Conservation (phyloP, 2,113 vertebrate genomes). For the Channa maculata region DNA sequence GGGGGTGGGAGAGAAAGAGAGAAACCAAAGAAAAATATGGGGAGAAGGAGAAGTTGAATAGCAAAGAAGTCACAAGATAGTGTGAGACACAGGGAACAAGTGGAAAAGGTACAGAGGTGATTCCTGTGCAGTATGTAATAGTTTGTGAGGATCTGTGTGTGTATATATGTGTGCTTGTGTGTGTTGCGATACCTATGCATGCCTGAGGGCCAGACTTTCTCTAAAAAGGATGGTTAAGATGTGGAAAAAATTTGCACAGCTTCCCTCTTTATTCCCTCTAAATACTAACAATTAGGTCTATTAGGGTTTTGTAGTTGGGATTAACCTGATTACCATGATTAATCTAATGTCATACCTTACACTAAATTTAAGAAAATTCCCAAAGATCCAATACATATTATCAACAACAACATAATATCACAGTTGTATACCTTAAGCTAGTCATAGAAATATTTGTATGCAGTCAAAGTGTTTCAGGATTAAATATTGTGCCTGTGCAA, state of each 20-base stretch:
- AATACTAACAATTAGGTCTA: too few species aligned
- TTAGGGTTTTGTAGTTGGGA: too few species aligned
- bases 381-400: too few species aligned
- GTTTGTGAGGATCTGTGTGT: not conserved
- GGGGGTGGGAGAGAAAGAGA: not conserved
- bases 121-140: not conserved
- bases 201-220: conserved; percentile 25
- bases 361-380: too few species aligned
- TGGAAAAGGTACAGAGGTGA: conserved; percentile 17
- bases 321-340: too few species aligned
- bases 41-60: conserved; percentile 36
- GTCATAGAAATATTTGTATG: too few species aligned
- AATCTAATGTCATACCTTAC: too few species aligned
- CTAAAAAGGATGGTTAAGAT: conserved; percentile 7
- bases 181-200: not conserved
- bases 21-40: conserved; percentile 5
- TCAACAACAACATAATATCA: too few species aligned
- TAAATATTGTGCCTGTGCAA: too few species aligned
- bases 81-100: conserved; percentile 6
- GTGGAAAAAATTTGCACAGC: not conserved
- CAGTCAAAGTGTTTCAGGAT: too few species aligned
- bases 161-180: conserved; percentile 2
- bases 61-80: conserved; percentile 19
- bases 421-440: too few species aligned
- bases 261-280: too few species aligned